Conservation (phyloP, 2,113 vertebrate species). For the Embiotoca jacksoni region DNA sequence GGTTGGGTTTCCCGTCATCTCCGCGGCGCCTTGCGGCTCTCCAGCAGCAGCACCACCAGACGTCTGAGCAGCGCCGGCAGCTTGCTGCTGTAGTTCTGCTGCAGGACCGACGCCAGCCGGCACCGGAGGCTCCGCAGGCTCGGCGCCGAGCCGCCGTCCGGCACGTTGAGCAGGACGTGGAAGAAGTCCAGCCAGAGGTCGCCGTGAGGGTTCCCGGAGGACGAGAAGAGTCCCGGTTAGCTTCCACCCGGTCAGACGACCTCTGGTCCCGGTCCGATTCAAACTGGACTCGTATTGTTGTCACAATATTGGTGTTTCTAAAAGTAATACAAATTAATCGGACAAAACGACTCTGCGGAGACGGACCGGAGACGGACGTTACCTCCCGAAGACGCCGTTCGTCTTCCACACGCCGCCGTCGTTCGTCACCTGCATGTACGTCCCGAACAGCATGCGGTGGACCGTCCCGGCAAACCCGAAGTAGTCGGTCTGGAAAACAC, state of each 20-base stretch:
- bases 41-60: conserved; percentile 89
- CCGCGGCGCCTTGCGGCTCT: conserved; percentile 77
- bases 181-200: conserved; percentile 94
- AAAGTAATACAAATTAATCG: too few species aligned
- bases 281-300: too few species aligned
- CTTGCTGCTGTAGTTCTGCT: conserved; percentile 84
- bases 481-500: conserved; percentile 88
- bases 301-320: too few species aligned
- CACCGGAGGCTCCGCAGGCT: conserved; percentile 79
- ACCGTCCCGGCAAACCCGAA: conserved; percentile 94
- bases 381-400: conserved; percentile 90
- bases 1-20: conserved; percentile 36
- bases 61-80: conserved; percentile 87
- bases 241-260: too few species aligned
- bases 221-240: too few species aligned
- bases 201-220: conserved; percentile 87
- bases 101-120: conserved; percentile 81
- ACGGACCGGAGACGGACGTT: background rate
- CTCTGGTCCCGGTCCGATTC: too few species aligned
- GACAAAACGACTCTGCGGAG: too few species aligned
- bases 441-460: conserved; percentile 94
- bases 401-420: conserved; percentile 90
- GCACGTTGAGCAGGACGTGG: conserved; percentile 89
- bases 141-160: conserved; percentile 81
- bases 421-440: conserved; percentile 90